Percentiles rank a stretch among this genome's conserved stretches.
phyloP scores from a whole-genome alignment of 2,797 vertebrate genomes.

The Podargus strigoides region DNA sequence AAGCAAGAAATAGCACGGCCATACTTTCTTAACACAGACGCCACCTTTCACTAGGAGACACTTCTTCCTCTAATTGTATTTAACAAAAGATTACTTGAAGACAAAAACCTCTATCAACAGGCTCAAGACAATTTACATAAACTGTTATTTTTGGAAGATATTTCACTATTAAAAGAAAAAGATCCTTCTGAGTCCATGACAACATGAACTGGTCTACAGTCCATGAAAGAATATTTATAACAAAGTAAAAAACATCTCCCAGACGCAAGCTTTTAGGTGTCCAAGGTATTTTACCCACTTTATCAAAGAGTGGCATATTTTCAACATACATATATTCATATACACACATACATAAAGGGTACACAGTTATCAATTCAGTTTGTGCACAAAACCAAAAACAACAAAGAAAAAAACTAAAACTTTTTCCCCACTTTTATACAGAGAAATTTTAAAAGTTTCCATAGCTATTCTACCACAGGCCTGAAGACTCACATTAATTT shows the following conservation, averaged over 20 bases:
- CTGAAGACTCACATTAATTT: neutral
- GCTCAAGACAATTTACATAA: neutral
- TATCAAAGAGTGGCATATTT: neutral
- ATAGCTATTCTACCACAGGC: neutral
- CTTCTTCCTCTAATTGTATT: neutral
- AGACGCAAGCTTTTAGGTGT: neutral
- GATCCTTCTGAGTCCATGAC: accelerated
- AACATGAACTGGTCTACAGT: neutral
- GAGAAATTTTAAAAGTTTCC: neutral
- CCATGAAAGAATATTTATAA: neutral
- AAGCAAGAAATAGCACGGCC: neutral
- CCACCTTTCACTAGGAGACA: neutral
- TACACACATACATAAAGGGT: neutral
- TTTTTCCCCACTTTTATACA: neutral
- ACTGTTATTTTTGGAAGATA: neutral
- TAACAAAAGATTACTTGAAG: neutral
- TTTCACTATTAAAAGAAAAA: neutral
- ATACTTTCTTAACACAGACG: neutral
- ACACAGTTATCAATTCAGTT: neutral
- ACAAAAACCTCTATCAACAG: neutral
- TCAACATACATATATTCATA: neutral
- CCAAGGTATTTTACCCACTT: neutral
- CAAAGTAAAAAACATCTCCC: neutral
- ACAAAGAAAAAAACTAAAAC: neutral
- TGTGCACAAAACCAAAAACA: neutral